Percentiles rank a stretch among this genome's conserved stretches.
phyloP scores from a whole-genome alignment of 2,113 vertebrate species.

The Heteronetta atricapilla region DNA sequence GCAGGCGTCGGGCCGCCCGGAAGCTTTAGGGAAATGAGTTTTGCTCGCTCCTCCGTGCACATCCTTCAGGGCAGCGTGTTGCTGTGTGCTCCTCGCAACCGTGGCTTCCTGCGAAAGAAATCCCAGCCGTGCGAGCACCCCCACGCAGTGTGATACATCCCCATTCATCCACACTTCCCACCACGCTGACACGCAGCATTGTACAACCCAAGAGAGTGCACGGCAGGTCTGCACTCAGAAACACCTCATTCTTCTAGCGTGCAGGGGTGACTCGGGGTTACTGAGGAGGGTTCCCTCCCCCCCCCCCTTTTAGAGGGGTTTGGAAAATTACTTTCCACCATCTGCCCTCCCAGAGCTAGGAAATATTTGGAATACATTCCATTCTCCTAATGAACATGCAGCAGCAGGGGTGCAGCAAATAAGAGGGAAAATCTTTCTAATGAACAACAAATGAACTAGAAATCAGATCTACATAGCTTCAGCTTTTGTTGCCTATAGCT shows the following conservation, averaged over 20 bases:
- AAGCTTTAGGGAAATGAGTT: slow-evolving; percentile 17
- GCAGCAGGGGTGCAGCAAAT: slow-evolving; percentile 48
- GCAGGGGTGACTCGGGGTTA: slow-evolving; percentile 25
- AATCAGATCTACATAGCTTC: slow-evolving; percentile 64
- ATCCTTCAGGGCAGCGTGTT: slow-evolving; percentile 26
- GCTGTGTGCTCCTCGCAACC: slow-evolving; percentile 49
- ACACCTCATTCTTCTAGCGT: background rate
- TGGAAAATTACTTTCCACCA: slow-evolving; percentile 70
- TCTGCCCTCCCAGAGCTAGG: slow-evolving; percentile 61
- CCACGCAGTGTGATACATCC: slow-evolving; percentile 42
- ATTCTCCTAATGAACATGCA: slow-evolving; percentile 64
- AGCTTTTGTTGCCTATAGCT: slow-evolving; percentile 68
- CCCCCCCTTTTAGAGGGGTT: slow-evolving; percentile 47
- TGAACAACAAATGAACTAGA: slow-evolving; percentile 73
- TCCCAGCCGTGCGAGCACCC: slow-evolving; percentile 56
- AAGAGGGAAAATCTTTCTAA: slow-evolving; percentile 71
- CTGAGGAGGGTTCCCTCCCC: background rate
- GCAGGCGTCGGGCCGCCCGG: background rate
- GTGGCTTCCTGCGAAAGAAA: slow-evolving; percentile 61
- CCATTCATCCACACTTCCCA: slow-evolving; percentile 63
- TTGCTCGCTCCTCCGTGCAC: slow-evolving; percentile 4
- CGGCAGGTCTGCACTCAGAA: slow-evolving; percentile 11
- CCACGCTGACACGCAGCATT: background rate
- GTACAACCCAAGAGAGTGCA: slow-evolving; percentile 20
- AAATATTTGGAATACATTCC: slow-evolving; percentile 74